Evolutionary conservation across 2,888 invertebrate genomes (phyloP).

Genomic region (Lasioglossum leucozonium): DNA sequence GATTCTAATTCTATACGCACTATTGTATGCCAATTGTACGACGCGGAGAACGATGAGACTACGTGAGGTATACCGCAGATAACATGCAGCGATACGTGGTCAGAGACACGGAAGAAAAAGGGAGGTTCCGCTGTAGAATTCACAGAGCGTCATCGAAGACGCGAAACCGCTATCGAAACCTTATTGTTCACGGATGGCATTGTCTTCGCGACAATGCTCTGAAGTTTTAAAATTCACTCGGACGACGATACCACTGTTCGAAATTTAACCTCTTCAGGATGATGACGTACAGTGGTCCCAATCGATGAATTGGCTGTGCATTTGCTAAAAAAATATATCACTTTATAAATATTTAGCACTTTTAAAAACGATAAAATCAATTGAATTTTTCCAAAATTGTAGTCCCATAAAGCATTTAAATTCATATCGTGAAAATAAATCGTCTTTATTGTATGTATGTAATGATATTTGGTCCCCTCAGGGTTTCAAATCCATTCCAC

Average conservation of each 20-base stretch:
- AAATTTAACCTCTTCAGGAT: not conserved
- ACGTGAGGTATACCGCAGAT: constrained; percentile 56
- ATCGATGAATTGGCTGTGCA: too few relatives aligned
- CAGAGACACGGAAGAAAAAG: constrained; percentile 41
- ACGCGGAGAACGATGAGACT: constrained; percentile 53
- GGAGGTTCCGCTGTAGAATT: constrained; percentile 36
- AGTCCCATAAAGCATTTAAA: too few relatives aligned
- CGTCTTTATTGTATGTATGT: too few relatives aligned
- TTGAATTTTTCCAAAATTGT: too few relatives aligned
- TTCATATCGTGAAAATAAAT: too few relatives aligned
- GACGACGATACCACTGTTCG: not conserved
- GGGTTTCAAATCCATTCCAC: too few relatives aligned
- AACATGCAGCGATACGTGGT: constrained; percentile 58
- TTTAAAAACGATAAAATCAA: too few relatives aligned
- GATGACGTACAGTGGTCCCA: too few relatives aligned
- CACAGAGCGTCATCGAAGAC: constrained; percentile 38
- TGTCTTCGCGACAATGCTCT: constrained; percentile 50
- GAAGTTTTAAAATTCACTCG: constrained; percentile 31
- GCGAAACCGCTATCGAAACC: constrained; percentile 48
- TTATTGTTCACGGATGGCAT: constrained; percentile 56
- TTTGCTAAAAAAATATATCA: too few relatives aligned
- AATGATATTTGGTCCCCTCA: too few relatives aligned
- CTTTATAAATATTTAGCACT: too few relatives aligned
- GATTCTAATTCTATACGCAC: constrained; percentile 67
- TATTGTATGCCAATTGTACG: constrained; percentile 68